phyloP scores from a whole-genome alignment of 2,888 invertebrate species.

The Ellobium chinense region DNA sequence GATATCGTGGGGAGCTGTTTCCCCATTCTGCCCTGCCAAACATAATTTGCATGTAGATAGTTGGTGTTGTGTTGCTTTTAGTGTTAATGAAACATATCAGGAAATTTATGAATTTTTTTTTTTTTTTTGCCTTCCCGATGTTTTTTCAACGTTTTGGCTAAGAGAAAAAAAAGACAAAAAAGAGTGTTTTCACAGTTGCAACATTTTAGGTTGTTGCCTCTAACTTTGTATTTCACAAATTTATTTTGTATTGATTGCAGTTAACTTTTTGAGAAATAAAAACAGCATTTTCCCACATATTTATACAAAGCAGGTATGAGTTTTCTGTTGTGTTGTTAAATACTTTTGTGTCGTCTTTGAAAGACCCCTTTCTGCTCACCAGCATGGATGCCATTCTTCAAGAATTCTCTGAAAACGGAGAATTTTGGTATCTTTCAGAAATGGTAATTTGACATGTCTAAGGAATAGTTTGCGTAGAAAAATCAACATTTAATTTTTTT shows the following conservation, averaged over 20 bases:
- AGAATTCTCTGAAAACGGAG: not conserved
- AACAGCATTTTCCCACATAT: slow-evolving; percentile 23
- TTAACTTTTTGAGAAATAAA: slow-evolving; percentile 17
- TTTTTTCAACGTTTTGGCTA: not conserved
- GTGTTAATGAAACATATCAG: slow-evolving; percentile 15
- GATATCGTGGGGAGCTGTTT: not conserved
- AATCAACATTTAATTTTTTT: not conserved
- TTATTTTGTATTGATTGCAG: slow-evolving; percentile 30
- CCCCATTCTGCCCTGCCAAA: not conserved
- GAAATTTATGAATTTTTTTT: not conserved
- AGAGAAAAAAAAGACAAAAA: not conserved
- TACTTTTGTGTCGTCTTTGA: too few relatives aligned
- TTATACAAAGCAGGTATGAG: too few relatives aligned
- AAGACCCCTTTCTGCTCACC: too few relatives aligned
- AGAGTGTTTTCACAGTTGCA: not conserved
- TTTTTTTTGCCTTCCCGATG: not conserved
- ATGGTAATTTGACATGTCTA: not conserved
- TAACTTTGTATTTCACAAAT: slow-evolving; percentile 9
- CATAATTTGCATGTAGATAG: not conserved
- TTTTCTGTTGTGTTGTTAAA: too few relatives aligned
- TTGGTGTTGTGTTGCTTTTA: slow-evolving; percentile 19
- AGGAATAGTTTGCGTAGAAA: not conserved
- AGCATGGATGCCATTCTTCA: too few relatives aligned
- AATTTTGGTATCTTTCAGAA: not conserved
- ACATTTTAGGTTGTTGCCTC: slow-evolving; percentile 10